Percentiles rank a stretch among this genome's conserved stretches.
Conservation (phyloP, 92 coral and sea anemone species). For the Ricordea florida region DNA sequence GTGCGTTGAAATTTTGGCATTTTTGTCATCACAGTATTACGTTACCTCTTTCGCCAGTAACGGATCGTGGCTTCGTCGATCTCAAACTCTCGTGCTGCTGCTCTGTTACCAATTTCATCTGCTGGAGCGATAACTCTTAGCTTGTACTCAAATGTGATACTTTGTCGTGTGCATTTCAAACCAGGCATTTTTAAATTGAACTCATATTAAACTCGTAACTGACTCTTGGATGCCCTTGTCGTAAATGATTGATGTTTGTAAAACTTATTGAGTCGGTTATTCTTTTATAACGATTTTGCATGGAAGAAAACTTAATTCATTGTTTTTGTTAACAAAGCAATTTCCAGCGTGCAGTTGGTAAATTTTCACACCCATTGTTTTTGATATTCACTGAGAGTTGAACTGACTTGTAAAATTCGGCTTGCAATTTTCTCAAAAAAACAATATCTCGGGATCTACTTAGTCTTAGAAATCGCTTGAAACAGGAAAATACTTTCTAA, state of each 20-base stretch:
- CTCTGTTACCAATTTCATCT: constrained; percentile 47
- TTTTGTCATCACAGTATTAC: constrained; percentile 33
- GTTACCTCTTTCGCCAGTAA: constrained; percentile 52
- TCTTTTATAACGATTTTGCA: neutral
- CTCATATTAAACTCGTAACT: no score
- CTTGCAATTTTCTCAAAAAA: no score
- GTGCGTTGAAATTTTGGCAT: constrained; percentile 47
- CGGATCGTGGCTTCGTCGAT: constrained; percentile 40
- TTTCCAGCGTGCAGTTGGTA: no score
- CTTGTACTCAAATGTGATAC: constrained; percentile 44
- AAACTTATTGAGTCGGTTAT: neutral
- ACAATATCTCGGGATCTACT: no score
- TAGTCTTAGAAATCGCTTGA: no score
- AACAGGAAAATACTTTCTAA: no score
- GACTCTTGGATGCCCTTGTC: no score
- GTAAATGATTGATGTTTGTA: no score
- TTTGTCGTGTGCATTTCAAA: constrained; percentile 33
- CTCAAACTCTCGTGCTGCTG: constrained; percentile 55
- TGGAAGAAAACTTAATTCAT: neutral
- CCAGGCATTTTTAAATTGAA: no score
- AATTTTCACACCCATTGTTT: no score
- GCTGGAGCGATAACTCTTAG: constrained; percentile 38
- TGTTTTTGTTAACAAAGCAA: constrained; percentile 5
- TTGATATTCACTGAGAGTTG: no score
- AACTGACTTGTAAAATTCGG: no score